These are phyloP conservation scores for Sclerurus mexicanus DNA, from an alignment of 2,113 vertebrate genomes.

Conservation along the genomic window DNA sequence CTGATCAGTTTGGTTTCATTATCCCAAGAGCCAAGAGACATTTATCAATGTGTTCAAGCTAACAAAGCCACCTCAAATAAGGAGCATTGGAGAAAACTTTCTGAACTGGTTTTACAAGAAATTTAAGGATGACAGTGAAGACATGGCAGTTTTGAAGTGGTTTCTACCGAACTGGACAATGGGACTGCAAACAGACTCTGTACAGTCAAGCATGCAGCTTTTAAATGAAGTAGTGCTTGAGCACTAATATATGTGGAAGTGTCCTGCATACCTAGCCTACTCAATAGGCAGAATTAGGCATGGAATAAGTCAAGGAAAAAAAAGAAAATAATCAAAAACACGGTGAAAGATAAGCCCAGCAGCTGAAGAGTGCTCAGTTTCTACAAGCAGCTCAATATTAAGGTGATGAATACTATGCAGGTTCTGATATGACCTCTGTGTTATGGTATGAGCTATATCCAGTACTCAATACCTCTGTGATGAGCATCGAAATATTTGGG, in stretches of 20 bases:
- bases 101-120: not conserved
- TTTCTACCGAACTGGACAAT: not conserved
- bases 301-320: not conserved
- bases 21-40: not conserved
- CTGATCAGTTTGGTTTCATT: not conserved
- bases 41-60: not conserved
- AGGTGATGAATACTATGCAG: not conserved
- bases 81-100: not conserved
- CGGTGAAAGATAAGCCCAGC: not conserved
- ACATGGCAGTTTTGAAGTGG: not conserved
- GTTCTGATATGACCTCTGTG: not conserved
- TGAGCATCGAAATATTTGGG: not conserved
- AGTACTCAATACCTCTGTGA: not conserved
- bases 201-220: not conserved
- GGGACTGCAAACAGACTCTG: not conserved
- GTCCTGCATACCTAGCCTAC: not conserved
- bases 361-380: not conserved
- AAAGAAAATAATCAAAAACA: not conserved
- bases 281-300: not conserved
- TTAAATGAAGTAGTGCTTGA: not conserved
- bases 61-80: not conserved
- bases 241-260: not conserved
- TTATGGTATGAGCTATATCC: not conserved
- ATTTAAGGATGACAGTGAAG: not conserved
- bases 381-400: not conserved